Evolutionary conservation across 1,140 invertebrate species (phyloP).

Genomic region (Procambarus clarkii): DNA sequence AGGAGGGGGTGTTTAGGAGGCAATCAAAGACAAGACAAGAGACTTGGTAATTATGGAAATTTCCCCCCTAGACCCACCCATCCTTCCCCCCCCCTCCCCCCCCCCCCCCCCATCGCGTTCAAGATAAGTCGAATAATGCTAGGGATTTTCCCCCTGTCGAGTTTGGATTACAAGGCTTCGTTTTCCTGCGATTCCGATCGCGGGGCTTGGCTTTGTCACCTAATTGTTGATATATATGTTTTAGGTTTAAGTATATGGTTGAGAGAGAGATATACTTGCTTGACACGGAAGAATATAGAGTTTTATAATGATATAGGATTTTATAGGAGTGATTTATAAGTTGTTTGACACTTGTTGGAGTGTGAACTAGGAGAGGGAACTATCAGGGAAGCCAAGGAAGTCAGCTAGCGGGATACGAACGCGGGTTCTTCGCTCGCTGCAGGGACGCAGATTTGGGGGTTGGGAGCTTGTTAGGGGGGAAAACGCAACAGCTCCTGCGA

Average conservation of each 20-base stretch:
- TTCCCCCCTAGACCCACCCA: conserved; percentile 38
- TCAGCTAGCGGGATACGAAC: not conserved
- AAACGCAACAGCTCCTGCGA: conserved; percentile 49
- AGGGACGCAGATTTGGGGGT: conserved; percentile 16
- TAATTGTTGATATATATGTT: no score
- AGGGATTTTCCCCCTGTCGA: conserved; percentile 49
- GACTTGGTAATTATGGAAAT: conserved; percentile 46
- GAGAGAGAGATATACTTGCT: no score
- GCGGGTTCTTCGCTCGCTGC: conserved; percentile 2
- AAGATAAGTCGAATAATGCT: conserved; percentile 51
- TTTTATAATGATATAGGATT: not conserved
- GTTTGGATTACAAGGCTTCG: conserved; percentile 49
- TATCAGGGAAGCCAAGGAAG: not conserved
- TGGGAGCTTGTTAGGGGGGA: conserved; percentile 35
- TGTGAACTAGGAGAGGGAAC: no score
- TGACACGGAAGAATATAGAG: not conserved
- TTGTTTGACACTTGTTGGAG: no score
- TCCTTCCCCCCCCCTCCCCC: not conserved
- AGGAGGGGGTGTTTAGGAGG: conserved; percentile 38
- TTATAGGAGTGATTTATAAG: no score
- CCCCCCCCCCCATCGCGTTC: not conserved
- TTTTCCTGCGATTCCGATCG: not conserved
- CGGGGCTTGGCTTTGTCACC: not conserved
- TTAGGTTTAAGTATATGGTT: no score
- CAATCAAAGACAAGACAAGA: conserved; percentile 38